phyloP scores from a whole-genome alignment of 2,888 invertebrate species.

The Romanomermis culicivorax region DNA sequence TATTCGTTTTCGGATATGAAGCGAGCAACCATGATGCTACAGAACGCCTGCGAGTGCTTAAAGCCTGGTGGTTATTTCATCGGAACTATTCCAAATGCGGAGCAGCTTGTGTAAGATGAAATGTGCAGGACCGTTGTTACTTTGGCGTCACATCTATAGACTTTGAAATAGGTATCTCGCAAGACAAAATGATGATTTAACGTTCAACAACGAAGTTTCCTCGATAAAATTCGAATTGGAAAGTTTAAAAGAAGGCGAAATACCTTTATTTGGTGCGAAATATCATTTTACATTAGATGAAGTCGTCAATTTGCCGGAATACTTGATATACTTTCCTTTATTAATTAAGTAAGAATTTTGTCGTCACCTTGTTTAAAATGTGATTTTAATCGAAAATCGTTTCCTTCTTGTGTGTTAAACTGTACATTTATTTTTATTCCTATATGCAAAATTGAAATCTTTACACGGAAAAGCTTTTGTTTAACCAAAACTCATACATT shows the following conservation, averaged over 20 bases:
- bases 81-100: constrained; percentile 81
- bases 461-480: no score
- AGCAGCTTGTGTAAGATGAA: constrained; percentile 52
- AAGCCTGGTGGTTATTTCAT: constrained; percentile 78
- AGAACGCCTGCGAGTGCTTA: constrained; percentile 71
- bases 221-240: constrained; percentile 31
- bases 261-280: constrained; percentile 73
- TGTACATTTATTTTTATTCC: no score
- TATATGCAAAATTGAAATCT: no score
- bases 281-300: constrained; percentile 87
- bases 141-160: neutral
- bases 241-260: constrained; percentile 16
- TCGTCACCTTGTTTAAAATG: neutral
- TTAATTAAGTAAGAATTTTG: constrained; percentile 40
- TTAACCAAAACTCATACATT: no score
- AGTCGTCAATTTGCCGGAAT: constrained; percentile 94
- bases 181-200: neutral
- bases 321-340: constrained; percentile 75
- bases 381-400: neutral
- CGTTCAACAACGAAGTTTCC: constrained; percentile 34
- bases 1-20: constrained; percentile 63
- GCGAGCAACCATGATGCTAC: constrained; percentile 79
- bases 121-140: neutral
- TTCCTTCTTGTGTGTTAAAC: no score
- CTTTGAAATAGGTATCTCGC: neutral